phyloP scores from a whole-genome alignment of 2,113 vertebrate species.

The Antidorcas marsupialis region DNA sequence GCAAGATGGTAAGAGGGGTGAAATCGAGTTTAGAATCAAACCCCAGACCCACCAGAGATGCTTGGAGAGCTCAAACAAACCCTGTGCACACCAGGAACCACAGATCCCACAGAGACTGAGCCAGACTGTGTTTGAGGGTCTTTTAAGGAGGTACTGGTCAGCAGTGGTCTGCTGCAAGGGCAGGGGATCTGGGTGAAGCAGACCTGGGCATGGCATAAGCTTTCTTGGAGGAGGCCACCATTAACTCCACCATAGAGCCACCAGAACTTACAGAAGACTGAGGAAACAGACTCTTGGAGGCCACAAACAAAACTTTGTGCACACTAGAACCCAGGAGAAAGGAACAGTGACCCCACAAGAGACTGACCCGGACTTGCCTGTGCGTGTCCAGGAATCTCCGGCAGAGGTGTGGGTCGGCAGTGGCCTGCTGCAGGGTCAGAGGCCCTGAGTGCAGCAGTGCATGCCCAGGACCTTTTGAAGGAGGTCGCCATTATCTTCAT shows the following conservation, averaged over 20 bases:
- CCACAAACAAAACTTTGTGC: background rate
- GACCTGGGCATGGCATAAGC: background rate
- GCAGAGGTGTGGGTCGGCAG: background rate
- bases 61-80: background rate
- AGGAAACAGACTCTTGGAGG: background rate
- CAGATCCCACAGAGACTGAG: background rate
- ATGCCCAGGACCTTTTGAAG: background rate
- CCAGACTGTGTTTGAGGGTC: background rate
- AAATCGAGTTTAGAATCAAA: background rate
- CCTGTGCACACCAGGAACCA: background rate
- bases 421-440: background rate
- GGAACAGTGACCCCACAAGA: too few relatives aligned
- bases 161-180: background rate
- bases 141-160: background rate
- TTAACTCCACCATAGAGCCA: background rate
- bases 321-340: background rate
- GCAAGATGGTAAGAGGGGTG: background rate
- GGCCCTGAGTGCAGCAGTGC: background rate
- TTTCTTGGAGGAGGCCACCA: background rate
- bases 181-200: background rate
- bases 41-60: background rate
- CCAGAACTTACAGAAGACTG: background rate
- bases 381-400: fast-evolving
- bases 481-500: background rate
- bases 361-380: background rate